Evolutionary conservation across 2,888 invertebrate genomes (phyloP).

Genomic region (Eupithecia exiguata): DNA sequence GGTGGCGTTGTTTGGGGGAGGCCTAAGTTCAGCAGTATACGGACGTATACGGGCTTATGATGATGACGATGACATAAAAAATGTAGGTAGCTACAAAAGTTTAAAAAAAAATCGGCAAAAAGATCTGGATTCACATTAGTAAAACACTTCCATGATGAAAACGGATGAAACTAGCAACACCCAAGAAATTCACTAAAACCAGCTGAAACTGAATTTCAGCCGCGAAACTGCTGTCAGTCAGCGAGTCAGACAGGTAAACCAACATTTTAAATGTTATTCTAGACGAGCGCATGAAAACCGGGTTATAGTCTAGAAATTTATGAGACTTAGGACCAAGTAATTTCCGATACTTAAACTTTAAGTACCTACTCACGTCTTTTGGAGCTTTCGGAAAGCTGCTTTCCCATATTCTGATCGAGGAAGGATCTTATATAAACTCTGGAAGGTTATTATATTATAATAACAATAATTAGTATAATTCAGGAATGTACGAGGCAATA

Average conservation of each 20-base stretch:
- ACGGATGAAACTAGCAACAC: neutral
- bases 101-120: too few species aligned
- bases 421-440: neutral
- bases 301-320: neutral
- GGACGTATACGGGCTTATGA: too few species aligned
- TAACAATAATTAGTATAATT: conserved; percentile 10
- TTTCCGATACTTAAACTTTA: neutral
- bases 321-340: neutral
- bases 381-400: neutral
- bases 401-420: neutral
- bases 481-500: conserved; percentile 22
- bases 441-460: neutral
- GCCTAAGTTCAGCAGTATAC: too few species aligned
- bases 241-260: conserved; percentile 7
- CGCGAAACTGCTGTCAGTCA: conserved; percentile 1
- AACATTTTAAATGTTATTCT: conserved; percentile 6
- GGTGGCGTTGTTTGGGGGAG: too few species aligned
- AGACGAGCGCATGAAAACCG: neutral
- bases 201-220: neutral
- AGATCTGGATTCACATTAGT: neutral
- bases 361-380: conserved; percentile 2
- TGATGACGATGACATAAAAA: too few species aligned
- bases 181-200: neutral
- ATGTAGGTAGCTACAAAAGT: too few species aligned
- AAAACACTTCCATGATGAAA: neutral